Base-by-base conservation (phyloP, 2,888 invertebrate species). In the Leptinotarsa rubiginosa region DNA sequence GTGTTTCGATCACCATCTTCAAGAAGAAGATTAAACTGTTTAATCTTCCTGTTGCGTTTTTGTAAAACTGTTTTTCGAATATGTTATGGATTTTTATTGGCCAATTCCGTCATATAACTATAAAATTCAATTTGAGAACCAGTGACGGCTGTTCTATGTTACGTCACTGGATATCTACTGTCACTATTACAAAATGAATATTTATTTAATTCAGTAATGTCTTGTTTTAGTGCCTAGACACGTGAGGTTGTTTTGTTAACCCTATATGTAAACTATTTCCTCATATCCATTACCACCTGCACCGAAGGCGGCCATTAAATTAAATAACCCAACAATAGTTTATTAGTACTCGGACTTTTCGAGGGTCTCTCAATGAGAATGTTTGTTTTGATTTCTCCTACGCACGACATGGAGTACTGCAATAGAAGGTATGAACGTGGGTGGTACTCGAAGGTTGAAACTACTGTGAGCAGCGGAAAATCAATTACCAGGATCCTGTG, bases 261-360 rank as follows among this genome's bases (percentile, higher is more conserved):
- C 64, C 54, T 20, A 47, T 69, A 70, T 64, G 77, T 74, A 78
- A 78, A 78, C 71, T 73, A 69, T 77, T 75, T 74, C 69, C 70
- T 75, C 74, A 78, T 75, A 72, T 74, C 74, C 72, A 77, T 78
- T 78, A 78, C 75, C 75, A 78, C 78, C 75, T 78, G 78, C 64
- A 70, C 69, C 69, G 65, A 59, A 72, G 64, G 56, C 65, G 64
- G 70, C 62, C 67, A 72, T 72, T 67, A 72, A 75, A 65, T 69
- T 49, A 47, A 69, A 65, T 70, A 69, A 75, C 69, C 66, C 65
- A 52, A 68, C 66, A 74, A 47, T 56, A 20, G 65, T 69, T 70
- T 69, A 70, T 74, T 70, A 47, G 72, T 69, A 69, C 69, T 73
- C 13, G 41, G 69, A 52, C 67, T 69, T 73, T 69, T 73, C 69